Base-by-base conservation (phyloP, 2,113 vertebrate genomes). In the Hoplias malabaricus region DNA sequence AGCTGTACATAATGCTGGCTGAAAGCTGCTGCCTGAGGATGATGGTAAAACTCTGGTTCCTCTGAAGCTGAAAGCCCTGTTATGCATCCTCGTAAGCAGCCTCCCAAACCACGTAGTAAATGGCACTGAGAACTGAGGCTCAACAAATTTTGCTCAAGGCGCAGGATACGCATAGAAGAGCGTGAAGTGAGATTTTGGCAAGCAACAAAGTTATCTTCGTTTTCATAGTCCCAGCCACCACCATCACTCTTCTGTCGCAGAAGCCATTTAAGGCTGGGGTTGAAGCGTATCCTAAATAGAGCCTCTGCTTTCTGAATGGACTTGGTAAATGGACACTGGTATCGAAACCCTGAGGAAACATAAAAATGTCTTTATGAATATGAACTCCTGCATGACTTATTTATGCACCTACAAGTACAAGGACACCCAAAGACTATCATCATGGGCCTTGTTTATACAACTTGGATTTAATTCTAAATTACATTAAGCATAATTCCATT, bases 271-370 rank as follows among this genome's bases (percentile, higher is more conserved):
- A 88, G 80, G 7, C 83, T 73, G 16, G 90, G 87, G 53, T 89
- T 87, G 1, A 90, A 85, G 40, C 73, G 72, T 43, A 29, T 89
- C 8, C 77, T 53, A 40, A 90, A 73, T 13, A 91, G 78, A n/a
- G 77, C 70, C 74, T 92, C 89, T 0, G 88, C 85, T 36, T 84
- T 85, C 77, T 86, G 88, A 23, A 85, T 14, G 4, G 89, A 93
- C 40, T 79, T 75, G 34, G 79, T 80, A 77, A 91, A 80, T 48
- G 85, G 84, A 1, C 82, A 78, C 53, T 87, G 87, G 3, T 84
- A 82, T 80, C 83, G 84, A n/a, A 78, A 81, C 62, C 73, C 87
- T 86, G 57, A 2, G 61, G 29, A 9, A 1, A 63, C 1, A 83
- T 3, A 43, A 7, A 1, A 68, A 36, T 2, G 29, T 40, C 21